phyloP scores from a whole-genome alignment of 2,797 vertebrate genomes.

The Notolepis coatsorum region DNA sequence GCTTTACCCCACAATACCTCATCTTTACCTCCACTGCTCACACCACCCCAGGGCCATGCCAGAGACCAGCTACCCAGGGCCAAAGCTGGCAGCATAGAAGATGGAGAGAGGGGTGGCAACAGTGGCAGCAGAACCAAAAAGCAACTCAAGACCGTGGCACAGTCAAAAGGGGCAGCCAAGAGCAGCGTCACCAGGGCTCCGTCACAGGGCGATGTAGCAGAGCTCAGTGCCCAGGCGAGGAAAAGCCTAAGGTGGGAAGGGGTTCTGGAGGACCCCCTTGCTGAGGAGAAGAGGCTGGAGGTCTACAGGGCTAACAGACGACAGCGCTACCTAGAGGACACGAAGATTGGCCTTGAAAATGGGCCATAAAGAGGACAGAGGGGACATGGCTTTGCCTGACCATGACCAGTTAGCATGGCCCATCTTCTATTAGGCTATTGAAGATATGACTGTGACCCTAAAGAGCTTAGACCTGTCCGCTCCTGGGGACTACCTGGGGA shows the following conservation, averaged over 20 bases:
- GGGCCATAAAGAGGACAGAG: constrained; percentile 7
- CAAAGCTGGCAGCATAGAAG: constrained; percentile 29
- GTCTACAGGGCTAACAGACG: constrained; percentile 85
- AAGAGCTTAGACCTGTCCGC: no score
- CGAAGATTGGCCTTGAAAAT: neutral
- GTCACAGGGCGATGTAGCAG: constrained; percentile 14
- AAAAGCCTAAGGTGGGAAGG: constrained; percentile 90
- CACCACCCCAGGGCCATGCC: constrained; percentile 4
- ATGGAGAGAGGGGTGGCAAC: constrained; percentile 2
- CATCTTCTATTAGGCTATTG: no score
- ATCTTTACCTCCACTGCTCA: neutral
- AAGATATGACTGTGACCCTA: neutral
- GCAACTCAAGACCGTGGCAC: neutral
- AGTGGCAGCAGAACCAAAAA: constrained; percentile 40
- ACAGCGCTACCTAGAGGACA: constrained; percentile 76
- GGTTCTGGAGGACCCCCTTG: constrained; percentile 81
- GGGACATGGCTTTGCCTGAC: neutral
- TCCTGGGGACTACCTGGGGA: no score
- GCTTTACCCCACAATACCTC: constrained; percentile 27
- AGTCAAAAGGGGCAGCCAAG: neutral
- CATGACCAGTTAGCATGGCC: neutral
- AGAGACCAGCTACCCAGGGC: constrained; percentile 34
- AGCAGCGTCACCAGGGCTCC: neutral
- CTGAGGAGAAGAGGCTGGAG: constrained; percentile 84
- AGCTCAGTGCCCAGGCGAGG: constrained; percentile 40